Base-by-base conservation (phyloP, 2,888 invertebrate species). In the Melieria crassipennis region DNA sequence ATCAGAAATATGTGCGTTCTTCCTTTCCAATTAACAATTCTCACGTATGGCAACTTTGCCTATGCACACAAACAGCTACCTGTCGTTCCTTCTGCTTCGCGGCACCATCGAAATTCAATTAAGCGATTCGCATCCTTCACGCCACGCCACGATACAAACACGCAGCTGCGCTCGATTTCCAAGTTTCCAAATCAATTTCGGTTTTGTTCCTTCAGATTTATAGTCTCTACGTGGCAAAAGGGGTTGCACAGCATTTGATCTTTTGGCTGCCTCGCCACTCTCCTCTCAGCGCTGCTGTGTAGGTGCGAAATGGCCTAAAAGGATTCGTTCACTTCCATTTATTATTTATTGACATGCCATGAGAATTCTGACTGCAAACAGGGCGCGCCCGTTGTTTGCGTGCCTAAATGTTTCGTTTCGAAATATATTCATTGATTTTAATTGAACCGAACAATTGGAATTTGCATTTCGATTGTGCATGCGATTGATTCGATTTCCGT, bases 401-500 rank as follows among this genome's bases (percentile, higher is more conserved):
- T 30, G 30, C 30, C 30, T 30, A 30, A 30, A 30, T 30, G 30
- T 30, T 30, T 30, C 30, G 2, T 3, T 30, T 30, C 30, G 30
- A 30, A 30, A 30, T 3, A 30, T 30, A 30, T 30, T 30, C 30
- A 30, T 30, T 30, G 30, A 30, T 30, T 30, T 30, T 30, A 30
- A 30, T 30, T 30, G 30, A 30, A 30, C 3, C 30, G 30, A 30
- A 30, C 30, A 30, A 30, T 30, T 30, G 30, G 30, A 30, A 57
- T 57, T 57, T 13, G 16, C 16, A 57, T 57, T 57, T 11, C 7
- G 16, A 57, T 57, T 7, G 16, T 11, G 9, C 16, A 57, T 57
- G 58, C 62, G 42, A 63, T 70, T 70, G 69, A 70, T 70, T 70
- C 43, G 57, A 70, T 70, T 57, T 70, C 69, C 69, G 69, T 64